These are phyloP conservation scores for Philotrypesis tridentata DNA, from an alignment of 1,140 invertebrate genomes.

Conservation along the genomic window DNA sequence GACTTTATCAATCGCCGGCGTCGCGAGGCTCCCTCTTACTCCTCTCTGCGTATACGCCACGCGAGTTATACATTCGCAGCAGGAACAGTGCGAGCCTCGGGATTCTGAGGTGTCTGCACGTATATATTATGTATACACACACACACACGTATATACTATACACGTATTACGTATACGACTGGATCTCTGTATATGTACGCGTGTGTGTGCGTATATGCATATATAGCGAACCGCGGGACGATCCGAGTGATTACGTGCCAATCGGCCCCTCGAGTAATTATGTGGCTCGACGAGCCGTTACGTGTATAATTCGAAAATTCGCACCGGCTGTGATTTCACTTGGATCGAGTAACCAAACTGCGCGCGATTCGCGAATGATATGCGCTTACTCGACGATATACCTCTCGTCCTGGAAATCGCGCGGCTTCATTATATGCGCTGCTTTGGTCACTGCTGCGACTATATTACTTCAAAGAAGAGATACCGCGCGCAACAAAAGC, in stretches of 20 bases:
- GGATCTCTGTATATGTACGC: no score
- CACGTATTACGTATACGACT: no score
- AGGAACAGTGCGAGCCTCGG: no score
- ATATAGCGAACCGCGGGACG: not conserved
- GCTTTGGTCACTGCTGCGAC: no score
- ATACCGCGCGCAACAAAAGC: no score
- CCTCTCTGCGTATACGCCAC: not conserved
- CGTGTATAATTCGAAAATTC: not conserved
- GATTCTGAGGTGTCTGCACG: not conserved
- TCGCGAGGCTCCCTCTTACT: not conserved
- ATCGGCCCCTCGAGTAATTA: constrained; percentile 9
- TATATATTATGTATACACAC: not conserved
- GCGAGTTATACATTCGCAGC: no score
- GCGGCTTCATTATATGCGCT: no score
- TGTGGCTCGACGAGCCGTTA: not conserved
- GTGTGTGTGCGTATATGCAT: not conserved
- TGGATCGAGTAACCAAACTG: not conserved
- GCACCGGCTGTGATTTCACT: not conserved
- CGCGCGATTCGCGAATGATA: not conserved
- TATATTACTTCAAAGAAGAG: no score
- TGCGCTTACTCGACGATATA: no score
- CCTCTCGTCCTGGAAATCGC: no score
- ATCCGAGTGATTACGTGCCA: constrained; percentile 1
- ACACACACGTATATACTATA: not conserved
- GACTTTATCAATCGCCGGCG: not conserved